phyloP scores from a whole-genome alignment of 2,888 invertebrate genomes.

The Eumerus sabulonum region DNA sequence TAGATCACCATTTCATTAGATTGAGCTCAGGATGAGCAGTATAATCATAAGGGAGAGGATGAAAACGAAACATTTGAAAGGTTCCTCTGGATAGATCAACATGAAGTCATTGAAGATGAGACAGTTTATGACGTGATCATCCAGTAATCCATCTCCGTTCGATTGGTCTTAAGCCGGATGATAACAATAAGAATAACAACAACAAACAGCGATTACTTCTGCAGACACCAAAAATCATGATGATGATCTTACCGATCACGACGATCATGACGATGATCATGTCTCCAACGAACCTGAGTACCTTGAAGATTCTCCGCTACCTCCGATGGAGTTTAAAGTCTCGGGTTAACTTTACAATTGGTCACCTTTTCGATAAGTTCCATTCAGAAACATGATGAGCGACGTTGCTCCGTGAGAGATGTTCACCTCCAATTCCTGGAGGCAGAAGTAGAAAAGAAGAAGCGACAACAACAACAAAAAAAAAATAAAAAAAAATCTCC shows the following conservation, averaged over 20 bases:
- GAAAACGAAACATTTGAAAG: no score
- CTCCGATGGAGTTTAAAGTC: not conserved
- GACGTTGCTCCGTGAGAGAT: slow-evolving; percentile 29
- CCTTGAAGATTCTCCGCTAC: slow-evolving; percentile 37
- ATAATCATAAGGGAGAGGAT: no score
- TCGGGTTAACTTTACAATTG: not conserved
- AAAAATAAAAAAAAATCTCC: slow-evolving; percentile 13
- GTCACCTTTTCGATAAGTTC: slow-evolving; percentile 35
- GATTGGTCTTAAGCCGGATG: slow-evolving; percentile 14
- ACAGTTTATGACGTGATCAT: no score
- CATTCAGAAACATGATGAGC: slow-evolving; percentile 10
- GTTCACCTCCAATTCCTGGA: slow-evolving; percentile 23
- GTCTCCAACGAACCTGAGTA: slow-evolving; percentile 17
- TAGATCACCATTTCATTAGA: no score
- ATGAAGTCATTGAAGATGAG: no score
- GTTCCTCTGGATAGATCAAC: no score
- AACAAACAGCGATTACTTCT: slow-evolving; percentile 12
- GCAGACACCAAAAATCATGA: slow-evolving; percentile 29
- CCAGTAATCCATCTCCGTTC: no score
- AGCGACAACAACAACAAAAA: not conserved
- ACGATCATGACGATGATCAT: no score
- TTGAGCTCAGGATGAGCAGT: no score
- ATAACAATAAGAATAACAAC: no score
- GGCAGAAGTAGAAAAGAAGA: no score
- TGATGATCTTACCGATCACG: no score